phyloP scores from a whole-genome alignment of 2,797 vertebrate genomes.

The Hemitrygon akajei region DNA sequence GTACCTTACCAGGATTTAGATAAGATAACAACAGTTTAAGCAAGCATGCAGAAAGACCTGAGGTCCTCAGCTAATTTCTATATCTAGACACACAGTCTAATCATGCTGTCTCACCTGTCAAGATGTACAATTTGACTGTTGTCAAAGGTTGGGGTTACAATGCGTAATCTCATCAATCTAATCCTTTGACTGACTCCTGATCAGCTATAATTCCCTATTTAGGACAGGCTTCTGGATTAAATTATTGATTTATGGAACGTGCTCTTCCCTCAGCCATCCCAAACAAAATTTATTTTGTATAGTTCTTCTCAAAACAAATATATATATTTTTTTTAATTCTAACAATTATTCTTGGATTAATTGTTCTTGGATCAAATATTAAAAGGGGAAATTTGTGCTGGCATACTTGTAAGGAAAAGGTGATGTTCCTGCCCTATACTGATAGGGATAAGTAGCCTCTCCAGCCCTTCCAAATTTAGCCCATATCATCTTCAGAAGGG shows the following conservation, averaged over 20 bases:
- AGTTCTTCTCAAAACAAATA: neutral
- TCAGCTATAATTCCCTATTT: slow-evolving; percentile 44
- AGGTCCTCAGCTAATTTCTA: slow-evolving; percentile 64
- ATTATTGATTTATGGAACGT: neutral
- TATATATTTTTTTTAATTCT: neutral
- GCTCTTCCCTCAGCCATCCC: neutral
- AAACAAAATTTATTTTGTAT: too few species aligned
- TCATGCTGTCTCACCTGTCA: slow-evolving; percentile 63
- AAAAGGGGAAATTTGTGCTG: neutral
- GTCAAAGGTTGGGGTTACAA: slow-evolving; percentile 54
- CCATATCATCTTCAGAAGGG: neutral
- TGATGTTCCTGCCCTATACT: neutral
- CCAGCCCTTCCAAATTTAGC: neutral
- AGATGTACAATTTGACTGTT: slow-evolving; percentile 54
- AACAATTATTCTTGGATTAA: neutral
- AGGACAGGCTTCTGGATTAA: neutral
- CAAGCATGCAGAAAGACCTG: slow-evolving; percentile 66
- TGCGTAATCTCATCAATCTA: slow-evolving; percentile 53
- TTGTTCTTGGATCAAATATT: neutral
- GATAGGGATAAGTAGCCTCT: neutral
- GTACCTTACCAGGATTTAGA: slow-evolving; percentile 68
- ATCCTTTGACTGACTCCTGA: slow-evolving; percentile 61
- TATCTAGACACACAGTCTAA: slow-evolving; percentile 65
- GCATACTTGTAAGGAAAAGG: neutral
- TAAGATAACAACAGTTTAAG: slow-evolving; percentile 71